Base-by-base conservation (phyloP, 2,888 invertebrate species). In the Orthosia gracilis region DNA sequence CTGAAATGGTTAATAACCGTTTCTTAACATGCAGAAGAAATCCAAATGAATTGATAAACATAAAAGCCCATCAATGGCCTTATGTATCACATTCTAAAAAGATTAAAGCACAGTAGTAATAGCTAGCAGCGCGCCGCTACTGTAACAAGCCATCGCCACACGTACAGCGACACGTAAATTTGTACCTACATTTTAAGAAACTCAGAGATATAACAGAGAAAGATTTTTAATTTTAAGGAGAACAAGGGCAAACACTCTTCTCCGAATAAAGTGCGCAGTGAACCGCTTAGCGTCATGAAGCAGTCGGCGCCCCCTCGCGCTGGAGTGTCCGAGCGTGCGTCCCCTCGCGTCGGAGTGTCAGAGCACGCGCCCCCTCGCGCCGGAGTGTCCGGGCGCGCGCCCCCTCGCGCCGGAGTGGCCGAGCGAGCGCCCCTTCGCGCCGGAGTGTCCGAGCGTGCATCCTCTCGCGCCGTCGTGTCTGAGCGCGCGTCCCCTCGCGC, bases 141-240 rank as follows among this genome's bases (percentile, higher is more conserved):
- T n/a, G 59, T 63, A 18, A 1, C 47, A 13, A 3, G 21, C 47
- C 45, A 3, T 15, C 65, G 11, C 61, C 31, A 7, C 62, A 18
- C 21, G 3, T 5, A n/a, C 68, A 21, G n/a, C 23, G 7, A 4
- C 71, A 31, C 45, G 9, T n/a, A 66, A 3, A 15, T 45, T 58
- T 65, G 15, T 50, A 18, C 23, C 4, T 57, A 18, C 23, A 12
- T 63, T 12, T 26, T 63, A n/a, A 49, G 7, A 21, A 26, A 2
- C 75, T 64, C 52, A 55, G 4, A 69, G 68, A 21, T 21, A 12
- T 18, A 47, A 3, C 1, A 50, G 17, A 47, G 23, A 31, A 47
- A 64, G 47, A 58, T 26, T 65, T 74, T 80, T 69, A 21, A 57
- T 74, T 80, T 78, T 40, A 74, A 78, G 78, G 78, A 78, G 69